Conservation (phyloP, 2,797 vertebrate species). For the Tragelaphus eurycerus region DNA sequence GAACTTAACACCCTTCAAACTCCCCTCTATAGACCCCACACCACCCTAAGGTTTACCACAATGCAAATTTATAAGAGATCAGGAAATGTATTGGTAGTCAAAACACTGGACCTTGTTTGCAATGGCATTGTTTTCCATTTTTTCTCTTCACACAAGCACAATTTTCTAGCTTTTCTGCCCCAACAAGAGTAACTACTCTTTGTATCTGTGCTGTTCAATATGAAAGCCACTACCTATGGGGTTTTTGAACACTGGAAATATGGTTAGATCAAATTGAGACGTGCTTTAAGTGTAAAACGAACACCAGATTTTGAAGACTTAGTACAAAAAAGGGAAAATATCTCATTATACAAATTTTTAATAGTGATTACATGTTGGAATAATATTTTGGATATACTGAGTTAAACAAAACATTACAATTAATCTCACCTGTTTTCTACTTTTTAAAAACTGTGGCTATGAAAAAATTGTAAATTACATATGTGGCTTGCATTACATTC, state of each 20-base stretch:
- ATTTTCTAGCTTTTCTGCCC: conserved; percentile 13
- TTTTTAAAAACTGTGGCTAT: neutral
- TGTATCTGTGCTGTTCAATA: neutral
- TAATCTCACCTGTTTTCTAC: conserved; percentile 16
- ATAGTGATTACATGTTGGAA: conserved; percentile 3
- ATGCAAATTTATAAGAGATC: neutral
- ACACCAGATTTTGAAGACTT: conserved; percentile 23
- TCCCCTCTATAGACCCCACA: neutral
- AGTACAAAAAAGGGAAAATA: neutral
- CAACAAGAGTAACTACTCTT: neutral
- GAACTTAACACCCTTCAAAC: neutral
- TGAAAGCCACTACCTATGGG: neutral
- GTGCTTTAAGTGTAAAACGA: neutral
- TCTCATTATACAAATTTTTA: neutral
- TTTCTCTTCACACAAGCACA: conserved; percentile 11
- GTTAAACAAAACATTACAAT: conserved; percentile 47
- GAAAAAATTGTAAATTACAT: conserved; percentile 42
- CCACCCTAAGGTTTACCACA: neutral
- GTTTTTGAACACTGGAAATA: neutral
- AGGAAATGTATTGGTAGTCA: neutral
- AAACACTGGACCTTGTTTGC: conserved; percentile 2
- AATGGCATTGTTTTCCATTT: neutral
- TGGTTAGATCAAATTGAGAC: conserved; percentile 11
- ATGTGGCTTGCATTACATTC: neutral
- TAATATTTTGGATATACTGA: conserved; percentile 22